Evolutionary conservation across 2,797 vertebrate genomes (phyloP).

Genomic region (Crocidura indochinensis): DNA sequence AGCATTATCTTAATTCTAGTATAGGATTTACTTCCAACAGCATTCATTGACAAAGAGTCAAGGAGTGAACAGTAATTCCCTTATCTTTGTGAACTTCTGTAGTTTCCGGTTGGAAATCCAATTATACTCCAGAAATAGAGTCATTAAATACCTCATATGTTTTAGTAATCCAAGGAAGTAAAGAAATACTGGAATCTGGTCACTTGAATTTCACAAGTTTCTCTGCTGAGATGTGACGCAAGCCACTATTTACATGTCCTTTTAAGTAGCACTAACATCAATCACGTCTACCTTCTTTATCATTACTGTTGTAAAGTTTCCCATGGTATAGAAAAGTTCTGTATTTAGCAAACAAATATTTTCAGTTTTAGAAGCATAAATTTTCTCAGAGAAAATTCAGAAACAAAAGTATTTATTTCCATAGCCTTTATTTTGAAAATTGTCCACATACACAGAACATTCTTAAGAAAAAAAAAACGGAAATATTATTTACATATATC

Average conservation of each 20-base stretch:
- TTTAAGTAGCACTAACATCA: not conserved
- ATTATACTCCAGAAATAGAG: slow-evolving; percentile 50
- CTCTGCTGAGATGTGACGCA: slow-evolving; percentile 40
- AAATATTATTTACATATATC: slow-evolving; percentile 6
- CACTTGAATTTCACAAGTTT: not conserved
- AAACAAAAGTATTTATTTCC: slow-evolving; percentile 17
- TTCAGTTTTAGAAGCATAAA: not conserved
- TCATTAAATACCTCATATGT: slow-evolving; percentile 32
- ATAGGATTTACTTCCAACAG: slow-evolving; percentile 43
- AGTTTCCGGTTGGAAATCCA: slow-evolving; percentile 42
- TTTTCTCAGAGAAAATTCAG: slow-evolving; percentile 38
- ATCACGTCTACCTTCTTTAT: not conserved
- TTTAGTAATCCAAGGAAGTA: not conserved
- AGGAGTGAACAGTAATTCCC: not conserved
- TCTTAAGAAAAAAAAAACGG: not conserved
- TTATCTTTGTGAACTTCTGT: slow-evolving; percentile 49
- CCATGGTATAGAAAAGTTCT: not conserved
- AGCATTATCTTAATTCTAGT: slow-evolving; percentile 29
- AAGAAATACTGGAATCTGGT: slow-evolving; percentile 20
- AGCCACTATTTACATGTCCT: slow-evolving; percentile 16
- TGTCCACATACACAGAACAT: not conserved
- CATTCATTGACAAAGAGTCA: slow-evolving; percentile 38
- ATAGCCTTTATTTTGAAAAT: slow-evolving; percentile 20
- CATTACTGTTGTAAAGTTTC: slow-evolving; percentile 45
- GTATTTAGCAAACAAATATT: slow-evolving; percentile 10